phyloP scores from a whole-genome alignment of 1,140 invertebrate genomes.

The Neodiprion virginianus region DNA sequence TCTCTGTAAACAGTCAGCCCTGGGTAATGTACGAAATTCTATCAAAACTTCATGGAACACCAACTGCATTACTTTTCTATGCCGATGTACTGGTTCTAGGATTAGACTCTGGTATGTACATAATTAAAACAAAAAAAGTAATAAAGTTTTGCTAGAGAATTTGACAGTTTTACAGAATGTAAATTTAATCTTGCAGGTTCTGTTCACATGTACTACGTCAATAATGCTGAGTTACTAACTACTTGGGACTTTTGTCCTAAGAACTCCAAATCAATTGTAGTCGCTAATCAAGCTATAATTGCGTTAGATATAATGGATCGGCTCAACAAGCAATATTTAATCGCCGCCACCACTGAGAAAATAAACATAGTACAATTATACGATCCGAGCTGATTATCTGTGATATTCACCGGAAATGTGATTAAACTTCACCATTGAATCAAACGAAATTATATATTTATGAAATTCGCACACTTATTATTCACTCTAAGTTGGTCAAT shows the following conservation, averaged over 20 bases:
- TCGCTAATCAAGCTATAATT: not conserved
- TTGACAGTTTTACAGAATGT: not conserved
- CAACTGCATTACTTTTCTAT: not conserved
- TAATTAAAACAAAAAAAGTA: not conserved
- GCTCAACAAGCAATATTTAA: not conserved
- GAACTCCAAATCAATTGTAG: not conserved
- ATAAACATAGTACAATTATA: not conserved
- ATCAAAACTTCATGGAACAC: not conserved
- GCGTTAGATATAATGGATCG: not conserved
- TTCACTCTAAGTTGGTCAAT: too few relatives aligned
- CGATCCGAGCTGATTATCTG: too few relatives aligned
- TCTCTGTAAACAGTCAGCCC: not conserved
- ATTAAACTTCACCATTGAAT: too few relatives aligned
- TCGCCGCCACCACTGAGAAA: not conserved
- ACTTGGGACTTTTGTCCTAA: not conserved
- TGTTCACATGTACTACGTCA: not conserved
- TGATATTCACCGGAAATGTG: too few relatives aligned
- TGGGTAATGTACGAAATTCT: conserved; percentile 1
- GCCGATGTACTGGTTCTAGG: not conserved
- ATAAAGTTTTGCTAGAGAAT: not conserved
- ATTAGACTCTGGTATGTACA: not conserved
- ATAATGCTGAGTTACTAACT: not conserved
- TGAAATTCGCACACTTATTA: too few relatives aligned
- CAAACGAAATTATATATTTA: too few relatives aligned
- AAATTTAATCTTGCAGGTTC: not conserved